A percentile compares a stretch with the other conserved stretches of the same genome.
Conservation (phyloP, 2,888 invertebrate species). For the Mesorhabditis belari region DNA sequence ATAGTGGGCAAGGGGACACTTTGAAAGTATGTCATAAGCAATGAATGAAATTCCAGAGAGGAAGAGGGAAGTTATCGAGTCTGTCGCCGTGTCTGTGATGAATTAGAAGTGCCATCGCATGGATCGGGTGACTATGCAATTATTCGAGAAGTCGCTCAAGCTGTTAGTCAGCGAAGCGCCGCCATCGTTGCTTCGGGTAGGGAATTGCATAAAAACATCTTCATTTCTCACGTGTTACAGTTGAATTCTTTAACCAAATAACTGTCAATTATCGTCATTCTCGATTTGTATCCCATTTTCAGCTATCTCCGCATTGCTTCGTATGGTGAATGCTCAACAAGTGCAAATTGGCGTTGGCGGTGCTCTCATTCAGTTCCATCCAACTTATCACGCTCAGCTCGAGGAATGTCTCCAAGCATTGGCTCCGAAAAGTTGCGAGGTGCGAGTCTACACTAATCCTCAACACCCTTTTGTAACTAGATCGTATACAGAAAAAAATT, state of each 20-base stretch:
- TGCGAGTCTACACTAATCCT: slow-evolving; percentile 8
- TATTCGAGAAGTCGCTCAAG: slow-evolving; percentile 50
- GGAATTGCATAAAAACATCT: background rate
- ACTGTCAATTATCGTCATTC: background rate
- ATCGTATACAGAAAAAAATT: slow-evolving; percentile 13
- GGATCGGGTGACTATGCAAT: slow-evolving; percentile 48
- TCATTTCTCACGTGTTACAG: background rate
- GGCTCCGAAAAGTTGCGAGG: slow-evolving; percentile 44
- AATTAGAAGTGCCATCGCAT: slow-evolving; percentile 50
- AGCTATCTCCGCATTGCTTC: slow-evolving; percentile 51
- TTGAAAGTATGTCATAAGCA: background rate
- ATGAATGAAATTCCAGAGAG: slow-evolving; percentile 35
- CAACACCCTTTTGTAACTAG: slow-evolving; percentile 1
- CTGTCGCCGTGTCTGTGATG: slow-evolving; percentile 51
- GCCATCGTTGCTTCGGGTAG: slow-evolving; percentile 52
- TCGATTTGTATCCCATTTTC: no score
- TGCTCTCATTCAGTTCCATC: slow-evolving; percentile 53
- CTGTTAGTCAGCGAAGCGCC: slow-evolving; percentile 46
- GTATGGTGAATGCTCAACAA: slow-evolving; percentile 36
- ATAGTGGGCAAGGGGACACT: background rate
- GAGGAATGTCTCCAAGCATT: slow-evolving; percentile 40
- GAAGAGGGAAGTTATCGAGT: slow-evolving; percentile 43
- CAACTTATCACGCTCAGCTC: slow-evolving; percentile 48
- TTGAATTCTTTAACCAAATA: background rate
- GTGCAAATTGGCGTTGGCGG: slow-evolving; percentile 53